These are phyloP conservation scores for Patagioenas fasciata DNA, from an alignment of 2,113 vertebrate species.

Conservation along the genomic window DNA sequence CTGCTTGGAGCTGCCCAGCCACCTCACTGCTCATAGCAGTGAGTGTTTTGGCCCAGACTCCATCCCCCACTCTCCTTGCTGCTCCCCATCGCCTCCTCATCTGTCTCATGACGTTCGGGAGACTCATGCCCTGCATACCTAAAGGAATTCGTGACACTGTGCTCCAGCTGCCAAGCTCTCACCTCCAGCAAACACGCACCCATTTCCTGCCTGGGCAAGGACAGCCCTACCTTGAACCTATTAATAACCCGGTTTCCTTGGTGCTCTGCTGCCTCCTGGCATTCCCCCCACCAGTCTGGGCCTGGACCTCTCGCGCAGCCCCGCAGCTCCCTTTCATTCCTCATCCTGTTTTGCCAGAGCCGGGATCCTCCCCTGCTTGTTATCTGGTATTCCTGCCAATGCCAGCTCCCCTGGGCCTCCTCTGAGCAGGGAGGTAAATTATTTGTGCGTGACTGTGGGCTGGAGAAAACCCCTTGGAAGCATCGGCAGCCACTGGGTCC, in stretches of 20 bases:
- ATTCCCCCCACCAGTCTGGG: conserved; percentile 11
- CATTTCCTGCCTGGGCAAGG: conserved; percentile 54
- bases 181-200: neutral
- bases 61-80: neutral
- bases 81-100: neutral
- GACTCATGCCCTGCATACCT: conserved; percentile 1
- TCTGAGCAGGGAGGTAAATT: neutral
- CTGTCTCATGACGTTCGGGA: neutral
- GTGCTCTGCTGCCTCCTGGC: neutral
- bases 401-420: neutral
- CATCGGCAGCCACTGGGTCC: neutral
- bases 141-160: conserved; percentile 19
- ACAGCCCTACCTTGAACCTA: neutral
- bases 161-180: conserved; percentile 34
- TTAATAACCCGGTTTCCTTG: neutral
- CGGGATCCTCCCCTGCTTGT: neutral
- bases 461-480: neutral
- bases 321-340: neutral
- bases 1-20: neutral
- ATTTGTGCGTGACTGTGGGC: neutral
- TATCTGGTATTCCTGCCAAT: neutral
- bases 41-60: neutral
- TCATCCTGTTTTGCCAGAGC: neutral
- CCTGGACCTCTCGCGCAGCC: neutral
- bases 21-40: neutral